These are phyloP conservation scores for Odocoileus virginianus DNA, from an alignment of 2,113 vertebrate genomes.

Conservation along the genomic window DNA sequence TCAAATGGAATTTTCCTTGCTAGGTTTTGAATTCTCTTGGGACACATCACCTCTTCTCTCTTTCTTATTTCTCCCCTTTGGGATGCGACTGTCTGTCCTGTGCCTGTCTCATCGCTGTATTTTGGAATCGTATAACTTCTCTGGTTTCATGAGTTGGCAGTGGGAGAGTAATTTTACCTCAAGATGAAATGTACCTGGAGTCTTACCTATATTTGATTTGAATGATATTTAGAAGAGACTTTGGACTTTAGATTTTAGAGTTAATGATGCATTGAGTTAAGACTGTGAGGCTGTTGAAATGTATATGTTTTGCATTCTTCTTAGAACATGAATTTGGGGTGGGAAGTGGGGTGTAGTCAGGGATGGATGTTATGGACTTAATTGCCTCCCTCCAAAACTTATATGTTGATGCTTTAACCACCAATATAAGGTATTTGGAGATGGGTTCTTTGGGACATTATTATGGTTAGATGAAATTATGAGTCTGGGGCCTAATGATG, in stretches of 20 bases:
- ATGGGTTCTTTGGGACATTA: accelerated
- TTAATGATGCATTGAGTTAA: background rate
- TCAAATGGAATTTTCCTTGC: background rate
- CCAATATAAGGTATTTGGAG: background rate
- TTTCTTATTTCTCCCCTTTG: background rate
- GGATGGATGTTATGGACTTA: background rate
- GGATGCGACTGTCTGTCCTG: background rate
- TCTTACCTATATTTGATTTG: background rate
- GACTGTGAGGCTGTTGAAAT: background rate
- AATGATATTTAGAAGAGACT: background rate
- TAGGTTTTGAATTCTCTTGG: background rate
- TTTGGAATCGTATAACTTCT: background rate
- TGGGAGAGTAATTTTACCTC: background rate
- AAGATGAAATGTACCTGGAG: background rate
- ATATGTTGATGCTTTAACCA: background rate
- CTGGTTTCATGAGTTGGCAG: background rate
- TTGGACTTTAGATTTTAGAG: background rate
- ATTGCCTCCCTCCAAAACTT: background rate
- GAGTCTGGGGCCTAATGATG: background rate
- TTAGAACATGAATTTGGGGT: background rate
- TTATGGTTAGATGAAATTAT: background rate
- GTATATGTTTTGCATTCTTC: background rate
- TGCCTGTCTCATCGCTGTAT: background rate
- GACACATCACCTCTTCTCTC: background rate
- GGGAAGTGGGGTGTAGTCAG: too few species aligned